These are phyloP conservation scores for Acanthoscelides obtectus DNA, from an alignment of 2,888 invertebrate species.

Conservation along the genomic window DNA sequence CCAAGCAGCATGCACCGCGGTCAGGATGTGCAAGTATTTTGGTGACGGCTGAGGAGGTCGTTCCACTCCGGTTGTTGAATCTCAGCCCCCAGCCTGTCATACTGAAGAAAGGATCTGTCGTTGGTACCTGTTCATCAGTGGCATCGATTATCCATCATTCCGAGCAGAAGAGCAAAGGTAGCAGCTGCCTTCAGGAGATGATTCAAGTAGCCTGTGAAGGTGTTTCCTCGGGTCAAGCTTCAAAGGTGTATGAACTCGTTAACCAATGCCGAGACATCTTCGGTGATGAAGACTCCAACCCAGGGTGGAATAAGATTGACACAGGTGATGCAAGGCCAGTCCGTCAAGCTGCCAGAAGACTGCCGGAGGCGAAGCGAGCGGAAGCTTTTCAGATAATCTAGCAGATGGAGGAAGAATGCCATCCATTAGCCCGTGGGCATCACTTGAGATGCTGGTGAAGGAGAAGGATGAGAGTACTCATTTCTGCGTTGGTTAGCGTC, in stretches of 20 bases:
- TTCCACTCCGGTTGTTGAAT: background rate
- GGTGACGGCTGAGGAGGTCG: background rate
- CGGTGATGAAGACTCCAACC: background rate
- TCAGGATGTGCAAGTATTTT: background rate
- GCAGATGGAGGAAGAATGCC: background rate
- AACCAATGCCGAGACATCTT: too few relatives aligned
- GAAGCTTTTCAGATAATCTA: background rate
- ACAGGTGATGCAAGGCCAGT: too few relatives aligned
- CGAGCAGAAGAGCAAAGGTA: too few relatives aligned
- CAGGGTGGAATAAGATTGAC: background rate
- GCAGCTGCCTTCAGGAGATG: background rate
- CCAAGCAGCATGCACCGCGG: too few relatives aligned
- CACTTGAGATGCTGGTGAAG: background rate
- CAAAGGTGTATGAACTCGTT: too few relatives aligned
- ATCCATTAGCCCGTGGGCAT: background rate
- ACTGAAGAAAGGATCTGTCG: background rate
- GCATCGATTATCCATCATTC: too few relatives aligned
- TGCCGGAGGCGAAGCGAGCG: background rate
- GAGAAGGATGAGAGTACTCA: background rate
- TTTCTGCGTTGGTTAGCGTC: too few relatives aligned
- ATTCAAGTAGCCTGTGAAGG: background rate
- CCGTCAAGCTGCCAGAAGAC: too few relatives aligned
- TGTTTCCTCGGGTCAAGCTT: background rate
- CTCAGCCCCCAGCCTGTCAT: background rate
- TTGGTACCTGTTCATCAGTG: background rate